These are phyloP conservation scores for Tetramorium alpestre DNA, from an alignment of 1,140 invertebrate species.

Conservation along the genomic window DNA sequence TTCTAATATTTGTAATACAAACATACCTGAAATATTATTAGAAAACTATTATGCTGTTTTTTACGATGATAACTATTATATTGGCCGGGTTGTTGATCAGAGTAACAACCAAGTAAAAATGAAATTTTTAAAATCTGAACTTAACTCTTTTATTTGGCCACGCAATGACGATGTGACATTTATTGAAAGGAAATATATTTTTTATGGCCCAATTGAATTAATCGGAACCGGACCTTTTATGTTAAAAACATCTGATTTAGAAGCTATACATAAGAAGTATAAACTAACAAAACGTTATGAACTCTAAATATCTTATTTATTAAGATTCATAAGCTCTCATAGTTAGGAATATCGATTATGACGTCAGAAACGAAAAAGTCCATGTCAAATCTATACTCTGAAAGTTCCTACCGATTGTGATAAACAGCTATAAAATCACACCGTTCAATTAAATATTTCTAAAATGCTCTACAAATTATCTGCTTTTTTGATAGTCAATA, in stretches of 20 bases:
- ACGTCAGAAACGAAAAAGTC: too few relatives aligned
- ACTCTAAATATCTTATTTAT: too few relatives aligned
- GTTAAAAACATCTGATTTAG: not conserved
- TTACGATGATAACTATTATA: slow-evolving; percentile 6
- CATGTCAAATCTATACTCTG: too few relatives aligned
- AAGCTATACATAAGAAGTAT: not conserved
- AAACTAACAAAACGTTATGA: not conserved
- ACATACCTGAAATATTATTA: not conserved
- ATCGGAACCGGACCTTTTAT: not conserved
- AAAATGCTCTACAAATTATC: too few relatives aligned
- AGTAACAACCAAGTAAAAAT: not conserved
- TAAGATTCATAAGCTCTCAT: too few relatives aligned
- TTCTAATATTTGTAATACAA: not conserved
- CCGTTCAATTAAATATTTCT: too few relatives aligned
- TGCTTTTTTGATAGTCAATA: too few relatives aligned
- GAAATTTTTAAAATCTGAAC: slow-evolving; percentile 8
- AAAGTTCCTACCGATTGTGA: too few relatives aligned
- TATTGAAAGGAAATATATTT: slow-evolving; percentile 9
- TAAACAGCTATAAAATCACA: too few relatives aligned
- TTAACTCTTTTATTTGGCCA: slow-evolving; percentile 8
- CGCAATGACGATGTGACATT: not conserved
- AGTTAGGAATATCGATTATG: too few relatives aligned
- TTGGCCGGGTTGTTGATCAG: not conserved
- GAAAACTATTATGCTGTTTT: slow-evolving; percentile 22
- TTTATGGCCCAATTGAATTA: not conserved